A percentile compares a stretch with the other conserved stretches of the same genome.
These are phyloP conservation scores for Leptobrachium ailaonicum DNA, from an alignment of 2,113 vertebrate species.

Conservation along the genomic window DNA sequence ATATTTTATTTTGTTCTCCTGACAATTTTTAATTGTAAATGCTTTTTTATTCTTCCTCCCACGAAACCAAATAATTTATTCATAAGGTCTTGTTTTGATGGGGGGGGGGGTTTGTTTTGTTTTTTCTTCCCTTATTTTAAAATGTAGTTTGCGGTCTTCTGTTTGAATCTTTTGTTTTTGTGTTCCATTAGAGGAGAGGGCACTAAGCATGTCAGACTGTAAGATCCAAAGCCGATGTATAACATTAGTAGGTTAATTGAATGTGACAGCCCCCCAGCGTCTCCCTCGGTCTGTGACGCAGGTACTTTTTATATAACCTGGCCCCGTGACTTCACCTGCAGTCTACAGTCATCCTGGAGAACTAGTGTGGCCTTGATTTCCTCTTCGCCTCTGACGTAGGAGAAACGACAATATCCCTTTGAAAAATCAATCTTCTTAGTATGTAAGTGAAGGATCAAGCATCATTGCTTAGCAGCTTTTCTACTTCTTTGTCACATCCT, in stretches of 20 bases:
- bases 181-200: constrained; percentile 52
- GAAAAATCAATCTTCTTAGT: constrained; percentile 58
- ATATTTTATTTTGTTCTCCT: too few relatives aligned
- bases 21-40: too few relatives aligned
- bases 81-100: too few relatives aligned
- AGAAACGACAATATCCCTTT: constrained; percentile 53
- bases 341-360: constrained; percentile 39
- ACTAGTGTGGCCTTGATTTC: constrained; percentile 48
- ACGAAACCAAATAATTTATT: too few relatives aligned
- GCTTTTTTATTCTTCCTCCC: too few relatives aligned
- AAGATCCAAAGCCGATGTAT: constrained; percentile 55
- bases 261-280: constrained; percentile 53
- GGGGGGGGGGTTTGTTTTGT: too few relatives aligned
- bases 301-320: constrained; percentile 44
- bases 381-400: constrained; percentile 56
- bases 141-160: background rate
- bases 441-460: constrained; percentile 55
- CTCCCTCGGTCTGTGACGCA: constrained; percentile 60
- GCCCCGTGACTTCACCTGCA: constrained; percentile 51
- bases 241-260: constrained; percentile 69
- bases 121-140: too few relatives aligned
- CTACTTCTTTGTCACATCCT: constrained; percentile 42
- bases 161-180: constrained; percentile 14
- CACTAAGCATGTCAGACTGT: constrained; percentile 59
- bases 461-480: constrained; percentile 2